Base-by-base conservation (phyloP, 2,888 invertebrate species). In the Oxyscelio sp. region DNA sequence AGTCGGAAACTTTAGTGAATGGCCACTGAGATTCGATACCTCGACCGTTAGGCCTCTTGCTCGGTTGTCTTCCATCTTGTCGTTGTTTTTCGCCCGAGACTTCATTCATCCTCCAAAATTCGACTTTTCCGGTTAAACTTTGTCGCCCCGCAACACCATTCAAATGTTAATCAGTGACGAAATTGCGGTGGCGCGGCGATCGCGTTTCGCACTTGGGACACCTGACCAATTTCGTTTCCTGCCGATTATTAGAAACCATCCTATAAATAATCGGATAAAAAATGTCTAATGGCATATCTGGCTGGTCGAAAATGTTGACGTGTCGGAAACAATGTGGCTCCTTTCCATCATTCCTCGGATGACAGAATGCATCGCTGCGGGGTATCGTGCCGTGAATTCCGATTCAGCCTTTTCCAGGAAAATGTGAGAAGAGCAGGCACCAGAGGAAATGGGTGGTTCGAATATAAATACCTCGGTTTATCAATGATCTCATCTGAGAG, bases 381-480 rank as follows among this genome's bases (percentile, higher is more conserved):
- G 87, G 78, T 59, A 71, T 52, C 65, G 70, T 34, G 66, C 59
- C 56, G 50, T 65, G 31, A 71, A 77, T 80, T 59, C 77, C 65
- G 59, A 80, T 82, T 83, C 71, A 56, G 63, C 71, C 71, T 59
- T 70, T 85, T 85, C 71, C 71, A 48, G 71, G 65, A 68, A 84
- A 85, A 70, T 45, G 81, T 59, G 61, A 71, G 56, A 66, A 13
- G 83, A 52, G n/a, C 56, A 61, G 50, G 75, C 71, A 75, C 81
- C 75, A 85, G 66, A 86, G 85, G 74, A 82, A 87, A 84, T 83
- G 85, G 89, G 88, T 87, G 88, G 88, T 86, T 71, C 84, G 52
- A 56, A 22, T 43, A 66, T 40, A 71, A 80, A 80, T 70, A 59
- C 80, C 65, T 77, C 43, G 84, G 74, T 77, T 83, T 85, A 85